Percentiles rank a stretch among this genome's conserved stretches.
These are phyloP conservation scores for Melieria omissa DNA, from an alignment of 2,888 invertebrate genomes.

Conservation along the genomic window DNA sequence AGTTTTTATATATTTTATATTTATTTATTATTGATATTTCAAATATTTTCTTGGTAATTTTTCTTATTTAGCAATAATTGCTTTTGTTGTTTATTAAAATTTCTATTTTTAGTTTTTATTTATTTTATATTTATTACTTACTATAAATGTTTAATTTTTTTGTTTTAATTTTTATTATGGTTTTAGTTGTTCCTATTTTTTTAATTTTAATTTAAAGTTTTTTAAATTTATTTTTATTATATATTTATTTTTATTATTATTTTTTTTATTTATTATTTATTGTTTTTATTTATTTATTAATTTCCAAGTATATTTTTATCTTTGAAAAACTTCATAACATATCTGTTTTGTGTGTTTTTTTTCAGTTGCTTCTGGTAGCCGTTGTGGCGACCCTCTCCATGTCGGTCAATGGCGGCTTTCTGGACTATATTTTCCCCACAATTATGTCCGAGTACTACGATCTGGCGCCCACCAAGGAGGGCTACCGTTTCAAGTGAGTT, in stretches of 20 bases:
- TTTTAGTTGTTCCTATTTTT: not conserved
- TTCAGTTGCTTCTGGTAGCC: slow-evolving; percentile 52
- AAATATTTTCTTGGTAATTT: too few relatives aligned
- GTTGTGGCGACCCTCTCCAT: slow-evolving; percentile 51
- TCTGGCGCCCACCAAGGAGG: slow-evolving; percentile 58
- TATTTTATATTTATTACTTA: too few relatives aligned
- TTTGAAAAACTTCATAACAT: not conserved
- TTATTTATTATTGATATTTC: too few relatives aligned
- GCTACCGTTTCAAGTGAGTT: slow-evolving; percentile 62
- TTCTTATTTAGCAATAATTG: too few relatives aligned
- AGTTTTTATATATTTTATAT: too few relatives aligned
- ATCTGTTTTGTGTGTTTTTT: not conserved
- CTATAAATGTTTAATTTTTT: too few relatives aligned
- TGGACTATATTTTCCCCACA: slow-evolving; percentile 56
- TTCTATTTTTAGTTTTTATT: too few relatives aligned
- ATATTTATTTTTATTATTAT: not conserved
- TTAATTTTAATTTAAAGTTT: not conserved
- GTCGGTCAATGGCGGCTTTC: slow-evolving; percentile 52
- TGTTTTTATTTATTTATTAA: not conserved
- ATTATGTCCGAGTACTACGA: slow-evolving; percentile 57
- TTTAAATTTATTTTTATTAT: not conserved
- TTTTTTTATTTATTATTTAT: not conserved
- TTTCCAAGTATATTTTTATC: not conserved
- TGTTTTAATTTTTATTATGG: not conserved
- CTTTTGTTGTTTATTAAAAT: too few relatives aligned